phyloP scores from a whole-genome alignment of 1,140 invertebrate species.

The Drosophila santomea region DNA sequence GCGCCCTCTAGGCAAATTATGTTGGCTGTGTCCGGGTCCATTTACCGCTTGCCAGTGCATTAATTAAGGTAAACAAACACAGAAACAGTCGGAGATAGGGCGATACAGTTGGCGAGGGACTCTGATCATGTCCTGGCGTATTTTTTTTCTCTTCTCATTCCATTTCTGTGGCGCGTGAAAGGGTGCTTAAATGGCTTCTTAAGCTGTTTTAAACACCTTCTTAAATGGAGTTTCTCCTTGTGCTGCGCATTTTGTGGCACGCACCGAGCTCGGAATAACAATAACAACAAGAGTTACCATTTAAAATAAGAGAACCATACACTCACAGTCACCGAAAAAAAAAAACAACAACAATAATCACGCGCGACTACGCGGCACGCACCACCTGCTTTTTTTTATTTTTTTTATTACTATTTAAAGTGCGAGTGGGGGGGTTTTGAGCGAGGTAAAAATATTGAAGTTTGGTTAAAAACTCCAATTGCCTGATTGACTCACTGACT shows the following conservation, averaged over 20 bases:
- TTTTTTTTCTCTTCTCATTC: background rate
- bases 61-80: slow-evolving; percentile 82
- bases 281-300: slow-evolving; percentile 14
- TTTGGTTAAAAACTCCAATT: slow-evolving; percentile 9
- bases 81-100: slow-evolving; percentile 4
- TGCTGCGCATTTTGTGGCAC: slow-evolving; percentile 43
- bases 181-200: slow-evolving; percentile 33
- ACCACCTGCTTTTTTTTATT: slow-evolving; percentile 6
- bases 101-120: background rate
- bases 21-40: slow-evolving; percentile 37
- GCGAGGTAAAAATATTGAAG: slow-evolving; percentile 17
- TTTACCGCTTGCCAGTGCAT: slow-evolving; percentile 64
- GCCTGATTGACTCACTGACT: slow-evolving; percentile 3
- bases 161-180: slow-evolving; percentile 21
- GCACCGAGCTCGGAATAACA: slow-evolving; percentile 32
- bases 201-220: slow-evolving; percentile 66
- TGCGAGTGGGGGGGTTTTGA: background rate
- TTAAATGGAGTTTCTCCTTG: slow-evolving; percentile 17
- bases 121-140: slow-evolving; percentile 9
- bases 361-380: slow-evolving; percentile 54
- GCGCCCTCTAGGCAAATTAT: slow-evolving; percentile 35
- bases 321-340: slow-evolving; percentile 30
- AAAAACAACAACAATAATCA: slow-evolving; percentile 40
- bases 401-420: background rate
- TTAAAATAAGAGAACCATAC: slow-evolving; percentile 8